These are phyloP conservation scores for Euplexia lucipara DNA, from an alignment of 2,888 invertebrate species.

Conservation along the genomic window DNA sequence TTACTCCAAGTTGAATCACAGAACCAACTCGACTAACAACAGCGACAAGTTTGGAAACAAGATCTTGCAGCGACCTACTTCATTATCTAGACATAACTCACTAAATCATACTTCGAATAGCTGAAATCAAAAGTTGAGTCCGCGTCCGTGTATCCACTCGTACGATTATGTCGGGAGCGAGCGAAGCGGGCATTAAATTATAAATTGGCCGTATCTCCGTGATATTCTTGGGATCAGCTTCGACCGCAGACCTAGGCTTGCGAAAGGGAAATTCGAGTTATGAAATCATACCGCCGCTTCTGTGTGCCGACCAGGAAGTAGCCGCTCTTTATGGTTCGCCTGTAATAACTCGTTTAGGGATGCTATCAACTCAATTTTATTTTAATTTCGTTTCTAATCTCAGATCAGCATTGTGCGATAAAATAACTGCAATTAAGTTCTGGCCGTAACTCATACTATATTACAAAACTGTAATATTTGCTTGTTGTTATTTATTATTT, in stretches of 20 bases:
- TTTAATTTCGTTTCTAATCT: slow-evolving; percentile 70
- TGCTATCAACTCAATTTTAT: slow-evolving; percentile 75
- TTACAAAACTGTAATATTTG: slow-evolving; percentile 47
- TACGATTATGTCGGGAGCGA: slow-evolving; percentile 57
- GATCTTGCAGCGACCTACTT: slow-evolving; percentile 61
- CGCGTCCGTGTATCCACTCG: slow-evolving; percentile 37
- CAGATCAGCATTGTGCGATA: slow-evolving; percentile 57
- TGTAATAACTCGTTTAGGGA: slow-evolving; percentile 80
- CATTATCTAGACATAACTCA: slow-evolving; percentile 56
- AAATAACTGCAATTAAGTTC: slow-evolving; percentile 38
- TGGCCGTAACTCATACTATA: slow-evolving; percentile 36
- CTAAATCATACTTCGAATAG: slow-evolving; percentile 58
- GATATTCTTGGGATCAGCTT: slow-evolving; percentile 68
- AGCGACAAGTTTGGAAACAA: slow-evolving; percentile 60
- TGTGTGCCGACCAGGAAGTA: slow-evolving; percentile 79
- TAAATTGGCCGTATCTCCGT: slow-evolving; percentile 69
- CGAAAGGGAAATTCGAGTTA: slow-evolving; percentile 87
- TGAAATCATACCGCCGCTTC: slow-evolving; percentile 84
- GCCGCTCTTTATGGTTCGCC: slow-evolving; percentile 75
- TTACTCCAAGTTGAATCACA: slow-evolving; percentile 42
- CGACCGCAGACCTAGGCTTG: slow-evolving; percentile 74
- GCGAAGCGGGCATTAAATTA: slow-evolving; percentile 67
- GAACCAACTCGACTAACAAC: slow-evolving; percentile 34
- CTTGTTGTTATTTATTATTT: slow-evolving; percentile 32
- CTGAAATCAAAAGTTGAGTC: slow-evolving; percentile 66